phyloP scores from a whole-genome alignment of 2,797 vertebrate genomes.

The Clamator glandarius region DNA sequence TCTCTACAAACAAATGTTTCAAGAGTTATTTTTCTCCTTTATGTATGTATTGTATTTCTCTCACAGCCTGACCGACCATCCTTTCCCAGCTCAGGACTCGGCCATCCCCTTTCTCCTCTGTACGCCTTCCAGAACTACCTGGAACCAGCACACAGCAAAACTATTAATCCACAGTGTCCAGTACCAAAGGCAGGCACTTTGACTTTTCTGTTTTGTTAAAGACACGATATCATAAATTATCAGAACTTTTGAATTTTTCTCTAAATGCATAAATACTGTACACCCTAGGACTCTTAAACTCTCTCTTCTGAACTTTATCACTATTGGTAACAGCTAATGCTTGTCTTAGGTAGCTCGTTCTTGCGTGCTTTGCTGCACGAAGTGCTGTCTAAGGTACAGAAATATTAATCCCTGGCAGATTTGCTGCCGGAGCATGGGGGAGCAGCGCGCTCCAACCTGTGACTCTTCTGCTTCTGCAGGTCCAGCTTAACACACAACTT shows the following conservation, averaged over 20 bases:
- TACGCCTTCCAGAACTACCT: constrained; percentile 75
- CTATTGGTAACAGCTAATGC: not conserved
- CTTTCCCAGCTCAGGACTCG: constrained; percentile 69
- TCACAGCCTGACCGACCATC: constrained; percentile 77
- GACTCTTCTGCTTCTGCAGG: constrained; percentile 59
- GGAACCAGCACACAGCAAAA: constrained; percentile 57
- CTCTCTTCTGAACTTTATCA: accelerated
- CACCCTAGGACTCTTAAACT: not conserved
- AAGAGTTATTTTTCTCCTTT: not conserved
- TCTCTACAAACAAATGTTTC: not conserved
- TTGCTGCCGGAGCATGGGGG: not conserved
- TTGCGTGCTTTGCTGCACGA: not conserved
- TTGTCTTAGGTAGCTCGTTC: not conserved
- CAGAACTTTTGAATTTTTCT: not conserved
- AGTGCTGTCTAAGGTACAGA: not conserved
- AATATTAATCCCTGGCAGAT: accelerated
- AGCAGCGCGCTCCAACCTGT: not conserved
- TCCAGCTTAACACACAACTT: constrained; percentile 82
- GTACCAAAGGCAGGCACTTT: constrained; percentile 75
- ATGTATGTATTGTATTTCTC: not conserved
- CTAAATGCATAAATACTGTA: not conserved
- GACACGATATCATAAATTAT: not conserved
- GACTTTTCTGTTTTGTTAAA: not conserved
- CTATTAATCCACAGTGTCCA: constrained; percentile 46
- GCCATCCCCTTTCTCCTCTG: constrained; percentile 79